A percentile compares a stretch with the other conserved stretches of the same genome.
Evolutionary conservation across 2,113 vertebrate genomes (phyloP).

Genomic region (Cottus gobio): DNA sequence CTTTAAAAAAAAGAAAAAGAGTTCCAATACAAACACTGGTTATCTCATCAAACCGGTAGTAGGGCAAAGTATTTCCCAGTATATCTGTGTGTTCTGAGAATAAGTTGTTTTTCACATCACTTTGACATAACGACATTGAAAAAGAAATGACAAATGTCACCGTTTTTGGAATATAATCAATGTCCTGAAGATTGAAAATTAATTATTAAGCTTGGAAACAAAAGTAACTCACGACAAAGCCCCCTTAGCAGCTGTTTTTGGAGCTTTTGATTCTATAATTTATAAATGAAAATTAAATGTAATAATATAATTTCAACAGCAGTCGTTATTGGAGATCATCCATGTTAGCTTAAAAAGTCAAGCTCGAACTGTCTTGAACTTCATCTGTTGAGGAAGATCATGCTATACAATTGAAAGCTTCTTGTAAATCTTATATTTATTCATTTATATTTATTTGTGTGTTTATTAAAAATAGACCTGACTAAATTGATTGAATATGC

Average conservation of each 20-base stretch:
- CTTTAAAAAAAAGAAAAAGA: slow-evolving; percentile 30
- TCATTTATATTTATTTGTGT: background rate
- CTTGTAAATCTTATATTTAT: background rate
- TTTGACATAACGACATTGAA: background rate
- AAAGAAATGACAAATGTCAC: background rate
- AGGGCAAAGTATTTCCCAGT: slow-evolving; percentile 45
- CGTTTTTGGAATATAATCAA: background rate
- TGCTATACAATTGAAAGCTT: background rate
- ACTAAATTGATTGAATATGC: background rate
- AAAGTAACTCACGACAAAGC: background rate
- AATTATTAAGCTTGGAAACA: background rate
- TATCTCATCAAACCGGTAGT: slow-evolving; percentile 41
- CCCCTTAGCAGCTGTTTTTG: background rate
- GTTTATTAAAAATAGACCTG: background rate
- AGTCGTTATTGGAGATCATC: background rate
- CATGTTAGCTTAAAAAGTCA: no score
- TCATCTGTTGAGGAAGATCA: background rate
- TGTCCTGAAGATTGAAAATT: background rate
- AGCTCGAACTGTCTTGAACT: no score
- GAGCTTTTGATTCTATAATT: background rate
- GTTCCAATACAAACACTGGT: slow-evolving; percentile 13
- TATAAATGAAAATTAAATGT: no score
- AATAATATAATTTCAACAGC: background rate
- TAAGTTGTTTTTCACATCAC: background rate
- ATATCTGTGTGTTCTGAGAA: slow-evolving; percentile 12